These are phyloP conservation scores for Mellilla xanthometata DNA, from an alignment of 2,888 invertebrate species.

Conservation along the genomic window DNA sequence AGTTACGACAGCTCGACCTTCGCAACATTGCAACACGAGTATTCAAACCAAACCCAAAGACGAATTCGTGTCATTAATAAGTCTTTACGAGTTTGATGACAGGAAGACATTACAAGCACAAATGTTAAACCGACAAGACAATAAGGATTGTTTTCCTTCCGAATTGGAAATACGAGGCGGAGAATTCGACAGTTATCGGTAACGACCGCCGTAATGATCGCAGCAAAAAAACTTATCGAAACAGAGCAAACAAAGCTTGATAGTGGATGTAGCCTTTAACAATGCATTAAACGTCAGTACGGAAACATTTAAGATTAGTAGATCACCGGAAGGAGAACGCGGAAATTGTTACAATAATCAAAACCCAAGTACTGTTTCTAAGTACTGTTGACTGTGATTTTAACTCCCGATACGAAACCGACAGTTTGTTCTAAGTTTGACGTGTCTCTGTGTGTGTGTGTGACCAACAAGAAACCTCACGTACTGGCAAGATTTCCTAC, in stretches of 20 bases:
- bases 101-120: conserved; percentile 8
- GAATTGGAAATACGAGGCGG: conserved; percentile 7
- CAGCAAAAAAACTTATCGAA: conserved; percentile 33
- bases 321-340: too few species aligned
- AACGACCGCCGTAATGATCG: conserved; percentile 21
- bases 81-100: conserved; percentile 4
- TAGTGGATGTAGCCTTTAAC: conserved; percentile 29
- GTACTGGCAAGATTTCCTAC: conserved; percentile 8
- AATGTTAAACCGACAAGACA: conserved; percentile 8
- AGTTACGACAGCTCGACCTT: conserved; percentile 27
- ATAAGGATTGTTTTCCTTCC: conserved; percentile 6
- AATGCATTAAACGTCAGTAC: conserved; percentile 8
- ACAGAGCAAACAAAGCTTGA: conserved; percentile 43
- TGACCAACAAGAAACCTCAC: background rate
- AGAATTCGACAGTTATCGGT: conserved; percentile 16
- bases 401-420: too few species aligned
- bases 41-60: conserved; percentile 9
- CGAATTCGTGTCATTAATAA: conserved; percentile 8
- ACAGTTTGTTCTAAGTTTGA: too few species aligned
- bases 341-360: too few species aligned
- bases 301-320: too few species aligned
- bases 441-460: background rate
- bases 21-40: conserved; percentile 18
- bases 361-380: too few species aligned
- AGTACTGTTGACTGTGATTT: too few species aligned